Evolutionary conservation across 2,797 vertebrate genomes (phyloP).

Genomic region (Corythornis leucogaster): DNA sequence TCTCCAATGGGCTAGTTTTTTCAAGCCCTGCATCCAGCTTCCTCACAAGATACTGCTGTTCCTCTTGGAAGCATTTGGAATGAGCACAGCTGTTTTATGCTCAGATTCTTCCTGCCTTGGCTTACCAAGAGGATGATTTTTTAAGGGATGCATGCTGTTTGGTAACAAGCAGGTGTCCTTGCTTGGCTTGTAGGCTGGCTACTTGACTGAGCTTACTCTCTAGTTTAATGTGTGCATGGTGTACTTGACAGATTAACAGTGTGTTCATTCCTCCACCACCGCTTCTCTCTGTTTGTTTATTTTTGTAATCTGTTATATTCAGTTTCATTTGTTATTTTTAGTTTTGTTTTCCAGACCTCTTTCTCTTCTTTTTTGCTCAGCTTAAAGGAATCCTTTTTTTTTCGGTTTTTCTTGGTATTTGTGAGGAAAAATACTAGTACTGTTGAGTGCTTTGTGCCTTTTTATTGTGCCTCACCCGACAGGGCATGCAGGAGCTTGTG

Average conservation of each 20-base stretch:
- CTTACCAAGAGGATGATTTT: neutral
- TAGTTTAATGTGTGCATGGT: neutral
- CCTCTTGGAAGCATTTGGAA: neutral
- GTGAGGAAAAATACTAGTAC: neutral
- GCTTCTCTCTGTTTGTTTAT: slow-evolving; percentile 13
- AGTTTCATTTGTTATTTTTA: slow-evolving; percentile 18
- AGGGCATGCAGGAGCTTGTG: slow-evolving; percentile 4
- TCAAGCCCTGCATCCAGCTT: neutral
- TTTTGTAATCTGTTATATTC: slow-evolving; percentile 18
- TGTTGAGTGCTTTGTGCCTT: neutral
- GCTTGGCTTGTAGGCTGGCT: neutral
- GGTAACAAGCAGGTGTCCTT: slow-evolving; percentile 8
- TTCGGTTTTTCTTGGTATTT: neutral
- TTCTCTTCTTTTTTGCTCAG: neutral
- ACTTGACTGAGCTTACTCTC: neutral
- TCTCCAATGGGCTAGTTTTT: neutral
- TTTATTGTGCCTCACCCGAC: neutral
- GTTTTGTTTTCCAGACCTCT: slow-evolving; percentile 1
- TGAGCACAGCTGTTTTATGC: neutral
- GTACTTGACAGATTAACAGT: slow-evolving; percentile 10
- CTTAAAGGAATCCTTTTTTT: slow-evolving; percentile 12
- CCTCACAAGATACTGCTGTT: neutral
- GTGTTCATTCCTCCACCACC: neutral
- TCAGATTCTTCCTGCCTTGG: neutral
- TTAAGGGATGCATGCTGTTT: neutral